Base-by-base conservation (phyloP, 1,140 invertebrate genomes). In the Drosophila repleta region DNA sequence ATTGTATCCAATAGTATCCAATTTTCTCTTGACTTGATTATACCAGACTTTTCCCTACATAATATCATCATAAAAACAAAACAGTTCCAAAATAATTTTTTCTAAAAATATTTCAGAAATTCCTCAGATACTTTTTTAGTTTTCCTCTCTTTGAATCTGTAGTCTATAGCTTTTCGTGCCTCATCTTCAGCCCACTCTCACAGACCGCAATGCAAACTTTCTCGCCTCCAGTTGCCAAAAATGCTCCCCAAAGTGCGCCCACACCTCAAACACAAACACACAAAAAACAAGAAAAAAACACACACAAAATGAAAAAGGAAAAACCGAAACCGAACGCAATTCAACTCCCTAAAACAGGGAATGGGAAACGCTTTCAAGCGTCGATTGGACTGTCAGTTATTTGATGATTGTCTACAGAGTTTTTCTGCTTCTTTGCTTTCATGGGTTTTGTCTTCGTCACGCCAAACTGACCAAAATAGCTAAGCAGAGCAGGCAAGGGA, bases 331-430 rank as follows among this genome's bases (percentile, higher is more conserved):
- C 15, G 39, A 18, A 57, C 37, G 20, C 46, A 62, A 63, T 66
- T 62, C 17, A 60, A 56, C 35, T 55, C 43, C 8, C 7, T 35
- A 60, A 53, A 67, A 52, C 26, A 41, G 55, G 26, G 21, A 39
- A 32, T 3, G 65, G 60, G 51, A 70, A 68, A 70, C 57, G 41
- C 65, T 74, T 64, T 56, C 55, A 65, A 74, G 66, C 75, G 56
- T 71, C 75, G 66, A 77, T 77, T 74, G 66, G 72, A 70, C 72
- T 77, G 71, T 74, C 75, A 70, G 74, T 74, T 77, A 74, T 77
- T 65, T 64, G 66, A 77, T 49, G 72, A 77, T 77, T 77, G 72
- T 74, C 72, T 74, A 53, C 46, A 53, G 39, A 58, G 70, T 67
- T 76, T 76, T 77, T 56, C 49, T 45, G 48, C 32, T 61, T 20